Evolutionary conservation across 1,140 invertebrate genomes (phyloP).

Genomic region (Pararge aegeria): DNA sequence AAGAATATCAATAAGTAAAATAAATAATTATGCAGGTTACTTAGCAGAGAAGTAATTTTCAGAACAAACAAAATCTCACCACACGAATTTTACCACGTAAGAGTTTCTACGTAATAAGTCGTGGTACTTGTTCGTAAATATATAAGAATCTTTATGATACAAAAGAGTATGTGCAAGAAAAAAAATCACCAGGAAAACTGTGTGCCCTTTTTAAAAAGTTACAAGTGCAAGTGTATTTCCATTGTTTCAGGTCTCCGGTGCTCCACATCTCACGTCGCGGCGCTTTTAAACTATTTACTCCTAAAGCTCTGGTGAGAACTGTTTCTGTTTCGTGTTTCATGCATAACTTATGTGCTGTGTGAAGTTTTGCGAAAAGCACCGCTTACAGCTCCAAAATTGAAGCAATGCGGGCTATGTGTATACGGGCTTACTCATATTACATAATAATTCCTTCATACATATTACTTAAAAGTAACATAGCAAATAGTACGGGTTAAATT

Average conservation of each 20-base stretch:
- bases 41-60: too few relatives aligned
- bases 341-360: conserved; percentile 25
- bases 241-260: conserved; percentile 26
- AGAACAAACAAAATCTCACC: too few relatives aligned
- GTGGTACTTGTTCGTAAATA: too few relatives aligned
- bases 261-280: conserved; percentile 26
- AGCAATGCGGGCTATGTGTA: not conserved
- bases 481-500: too few relatives aligned
- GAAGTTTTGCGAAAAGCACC: conserved; percentile 3
- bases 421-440: not conserved
- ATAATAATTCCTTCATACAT: not conserved
- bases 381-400: not conserved
- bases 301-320: conserved; percentile 31
- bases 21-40: too few relatives aligned
- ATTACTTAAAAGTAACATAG: too few relatives aligned
- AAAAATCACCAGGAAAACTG: not conserved
- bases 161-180: too few relatives aligned
- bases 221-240: not conserved
- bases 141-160: too few relatives aligned
- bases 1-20: too few relatives aligned
- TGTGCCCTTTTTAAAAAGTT: not conserved
- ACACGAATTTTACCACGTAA: too few relatives aligned
- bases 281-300: conserved; percentile 32
- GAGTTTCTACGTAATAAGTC: too few relatives aligned
- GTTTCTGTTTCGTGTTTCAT: conserved; percentile 26